These are phyloP conservation scores for Silurus aristotelis DNA, from an alignment of 2,797 vertebrate species.

Conservation along the genomic window DNA sequence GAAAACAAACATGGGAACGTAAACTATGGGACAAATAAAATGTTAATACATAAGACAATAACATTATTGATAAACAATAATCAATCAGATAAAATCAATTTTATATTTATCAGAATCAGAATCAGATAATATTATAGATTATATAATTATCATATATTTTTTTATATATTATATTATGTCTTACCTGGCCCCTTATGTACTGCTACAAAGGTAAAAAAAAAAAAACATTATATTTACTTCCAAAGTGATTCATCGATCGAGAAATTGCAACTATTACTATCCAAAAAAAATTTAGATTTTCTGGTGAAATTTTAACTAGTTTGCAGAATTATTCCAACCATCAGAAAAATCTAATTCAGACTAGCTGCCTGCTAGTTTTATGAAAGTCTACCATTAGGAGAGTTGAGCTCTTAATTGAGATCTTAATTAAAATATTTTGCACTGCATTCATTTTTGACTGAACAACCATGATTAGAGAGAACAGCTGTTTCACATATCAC, in stretches of 20 bases:
- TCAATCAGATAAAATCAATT: background rate
- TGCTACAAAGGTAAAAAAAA: background rate
- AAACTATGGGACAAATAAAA: slow-evolving; percentile 19
- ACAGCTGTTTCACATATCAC: too few species aligned
- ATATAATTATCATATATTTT: too few species aligned
- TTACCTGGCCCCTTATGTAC: slow-evolving; percentile 37
- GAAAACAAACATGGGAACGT: slow-evolving; percentile 26
- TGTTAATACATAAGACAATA: background rate
- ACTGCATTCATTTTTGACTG: background rate
- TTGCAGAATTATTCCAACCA: background rate
- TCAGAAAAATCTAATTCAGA: background rate
- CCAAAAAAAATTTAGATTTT: background rate
- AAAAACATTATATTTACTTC: background rate
- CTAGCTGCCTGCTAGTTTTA: background rate
- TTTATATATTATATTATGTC: background rate
- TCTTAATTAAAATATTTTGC: too few species aligned
- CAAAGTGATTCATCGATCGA: background rate
- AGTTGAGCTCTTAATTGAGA: background rate
- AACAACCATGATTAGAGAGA: background rate
- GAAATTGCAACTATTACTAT: background rate
- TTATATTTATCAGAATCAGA: too few species aligned
- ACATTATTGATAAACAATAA: background rate
- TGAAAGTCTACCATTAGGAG: background rate
- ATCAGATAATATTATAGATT: too few species aligned
- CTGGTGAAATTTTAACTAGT: background rate